A percentile compares a stretch with the other conserved stretches of the same genome.
phyloP scores from a whole-genome alignment of 1,140 invertebrate species.

The Augochlora pura region DNA sequence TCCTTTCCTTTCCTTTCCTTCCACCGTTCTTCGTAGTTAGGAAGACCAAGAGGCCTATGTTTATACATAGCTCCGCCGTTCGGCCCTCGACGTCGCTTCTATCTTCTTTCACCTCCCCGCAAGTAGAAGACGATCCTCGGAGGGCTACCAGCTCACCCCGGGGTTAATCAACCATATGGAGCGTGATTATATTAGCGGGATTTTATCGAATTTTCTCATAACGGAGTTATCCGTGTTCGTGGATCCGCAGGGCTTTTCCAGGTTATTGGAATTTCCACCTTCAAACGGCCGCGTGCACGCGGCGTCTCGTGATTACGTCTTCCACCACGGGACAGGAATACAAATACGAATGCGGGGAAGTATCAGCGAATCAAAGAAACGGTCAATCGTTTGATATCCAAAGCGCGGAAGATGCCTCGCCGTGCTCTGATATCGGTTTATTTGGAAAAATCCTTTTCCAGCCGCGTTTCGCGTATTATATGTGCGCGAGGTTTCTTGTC shows the following conservation, averaged over 20 bases:
- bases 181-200: conserved; percentile 75
- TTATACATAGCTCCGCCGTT: conserved; percentile 60
- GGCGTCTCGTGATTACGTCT: conserved; percentile 64
- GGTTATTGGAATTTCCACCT: conserved; percentile 61
- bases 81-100: conserved; percentile 12
- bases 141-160: conserved; percentile 65
- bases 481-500: conserved; percentile 53
- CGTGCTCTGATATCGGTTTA: not conserved
- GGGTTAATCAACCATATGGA: conserved; percentile 76
- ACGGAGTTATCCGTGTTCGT: conserved; percentile 61
- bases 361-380: not conserved
- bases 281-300: conserved; percentile 8
- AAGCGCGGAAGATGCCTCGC: not conserved
- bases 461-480: conserved; percentile 72
- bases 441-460: conserved; percentile 65
- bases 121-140: conserved; percentile 65
- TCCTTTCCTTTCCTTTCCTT: not conserved
- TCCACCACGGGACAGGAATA: conserved; percentile 31
- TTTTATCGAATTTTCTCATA: conserved; percentile 74
- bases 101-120: conserved; percentile 36
- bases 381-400: not conserved
- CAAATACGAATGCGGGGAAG: not conserved
- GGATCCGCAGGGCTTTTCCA: conserved; percentile 47
- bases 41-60: conserved; percentile 27
- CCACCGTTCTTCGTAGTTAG: conserved; percentile 19